Evolutionary conservation across 2,113 vertebrate genomes (phyloP).

Genomic region (Trachemys scripta): DNA sequence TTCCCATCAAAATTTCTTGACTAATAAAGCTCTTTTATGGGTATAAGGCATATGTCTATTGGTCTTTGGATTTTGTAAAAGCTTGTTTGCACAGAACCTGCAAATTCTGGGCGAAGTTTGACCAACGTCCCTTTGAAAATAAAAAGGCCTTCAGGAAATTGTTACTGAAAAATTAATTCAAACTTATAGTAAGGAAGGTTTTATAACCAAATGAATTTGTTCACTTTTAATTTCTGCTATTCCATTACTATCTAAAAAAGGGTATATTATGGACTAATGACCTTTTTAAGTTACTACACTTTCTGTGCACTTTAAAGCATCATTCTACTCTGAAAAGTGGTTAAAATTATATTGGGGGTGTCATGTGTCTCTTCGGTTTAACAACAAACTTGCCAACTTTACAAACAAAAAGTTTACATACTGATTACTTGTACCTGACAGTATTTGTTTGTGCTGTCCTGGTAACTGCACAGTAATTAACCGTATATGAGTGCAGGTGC

Average conservation of each 20-base stretch:
- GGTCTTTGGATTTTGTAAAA: background rate
- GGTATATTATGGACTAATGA: background rate
- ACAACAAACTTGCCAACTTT: background rate
- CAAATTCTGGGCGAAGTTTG: background rate
- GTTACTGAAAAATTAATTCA: background rate
- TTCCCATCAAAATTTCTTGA: background rate
- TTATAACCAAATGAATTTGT: fast-evolving
- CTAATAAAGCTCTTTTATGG: background rate
- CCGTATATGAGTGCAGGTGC: background rate
- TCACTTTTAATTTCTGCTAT: background rate
- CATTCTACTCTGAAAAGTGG: background rate
- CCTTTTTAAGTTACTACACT: background rate
- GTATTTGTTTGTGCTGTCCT: background rate
- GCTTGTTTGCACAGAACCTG: background rate
- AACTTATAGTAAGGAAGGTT: background rate
- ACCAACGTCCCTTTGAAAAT: background rate
- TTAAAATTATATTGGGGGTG: background rate
- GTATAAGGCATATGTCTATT: background rate
- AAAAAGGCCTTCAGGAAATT: background rate
- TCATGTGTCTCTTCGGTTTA: background rate
- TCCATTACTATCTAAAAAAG: background rate
- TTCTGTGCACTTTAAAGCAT: background rate
- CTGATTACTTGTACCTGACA: background rate
- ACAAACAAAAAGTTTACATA: background rate
- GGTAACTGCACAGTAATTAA: background rate